phyloP scores from a whole-genome alignment of 2,113 vertebrate genomes.

The Lepisosteus oculatus region DNA sequence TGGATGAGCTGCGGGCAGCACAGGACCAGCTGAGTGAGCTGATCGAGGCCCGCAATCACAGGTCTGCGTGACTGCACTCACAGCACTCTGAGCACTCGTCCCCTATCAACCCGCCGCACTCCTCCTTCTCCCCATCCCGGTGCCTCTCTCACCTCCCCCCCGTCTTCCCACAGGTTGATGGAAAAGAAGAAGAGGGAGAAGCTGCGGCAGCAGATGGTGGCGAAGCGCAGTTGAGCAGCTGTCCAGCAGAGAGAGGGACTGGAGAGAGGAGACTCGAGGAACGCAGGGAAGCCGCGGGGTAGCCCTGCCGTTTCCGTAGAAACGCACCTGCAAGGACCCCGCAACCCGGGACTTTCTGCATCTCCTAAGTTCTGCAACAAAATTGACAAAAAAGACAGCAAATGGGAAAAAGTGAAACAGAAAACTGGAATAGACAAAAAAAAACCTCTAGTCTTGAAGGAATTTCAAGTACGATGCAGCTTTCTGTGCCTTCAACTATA shows the following conservation, averaged over 20 bases:
- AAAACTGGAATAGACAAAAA: neutral
- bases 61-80: conserved; percentile 52
- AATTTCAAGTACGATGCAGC: conserved; percentile 8
- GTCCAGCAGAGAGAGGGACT: conserved; percentile 26
- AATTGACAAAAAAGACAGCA: neutral
- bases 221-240: conserved; percentile 65
- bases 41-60: conserved; percentile 77
- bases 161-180: conserved; percentile 57
- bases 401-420: neutral
- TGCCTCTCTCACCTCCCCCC: neutral
- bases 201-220: conserved; percentile 66
- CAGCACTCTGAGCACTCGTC: neutral
- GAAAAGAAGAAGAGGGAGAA: conserved; percentile 81
- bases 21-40: conserved; percentile 78
- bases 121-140: neutral
- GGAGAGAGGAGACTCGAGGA: neutral
- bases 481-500: conserved; percentile 7
- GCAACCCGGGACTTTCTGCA: neutral
- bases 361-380: neutral
- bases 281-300: neutral
- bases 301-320: neutral
- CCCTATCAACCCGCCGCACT: neutral
- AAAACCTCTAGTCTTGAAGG: neutral
- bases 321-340: neutral
- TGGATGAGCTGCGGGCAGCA: conserved; percentile 70